phyloP scores from a whole-genome alignment of 1,140 invertebrate genomes.

The Platyscapa corneri region DNA sequence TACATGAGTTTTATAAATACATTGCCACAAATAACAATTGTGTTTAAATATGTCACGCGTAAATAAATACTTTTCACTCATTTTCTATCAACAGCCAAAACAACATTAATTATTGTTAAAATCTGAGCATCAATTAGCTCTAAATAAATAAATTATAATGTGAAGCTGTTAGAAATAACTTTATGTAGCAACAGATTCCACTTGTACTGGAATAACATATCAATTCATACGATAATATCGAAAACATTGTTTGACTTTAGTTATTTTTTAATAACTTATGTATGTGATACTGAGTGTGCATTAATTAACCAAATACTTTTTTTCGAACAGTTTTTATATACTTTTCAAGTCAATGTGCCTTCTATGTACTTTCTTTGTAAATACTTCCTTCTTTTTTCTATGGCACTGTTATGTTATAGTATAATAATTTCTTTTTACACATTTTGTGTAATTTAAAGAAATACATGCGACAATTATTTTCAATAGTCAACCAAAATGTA shows the following conservation, averaged over 20 bases:
- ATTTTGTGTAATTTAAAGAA: constrained; percentile 16
- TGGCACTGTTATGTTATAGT: constrained; percentile 43
- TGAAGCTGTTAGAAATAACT: constrained; percentile 48
- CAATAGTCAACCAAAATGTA: constrained; percentile 9
- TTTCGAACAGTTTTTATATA: constrained; percentile 33
- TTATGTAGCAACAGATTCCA: constrained; percentile 49
- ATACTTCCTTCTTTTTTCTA: constrained; percentile 45
- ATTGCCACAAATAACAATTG: constrained; percentile 50
- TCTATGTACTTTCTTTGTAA: constrained; percentile 39
- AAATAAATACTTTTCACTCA: constrained; percentile 51
- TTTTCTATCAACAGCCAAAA: constrained; percentile 51
- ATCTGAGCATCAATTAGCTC: constrained; percentile 30
- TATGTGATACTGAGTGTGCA: constrained; percentile 20
- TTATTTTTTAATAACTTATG: constrained; percentile 32
- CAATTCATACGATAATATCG: constrained; percentile 39
- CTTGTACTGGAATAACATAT: constrained; percentile 46
- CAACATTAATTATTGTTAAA: constrained; percentile 46
- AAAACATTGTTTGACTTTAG: constrained; percentile 34
- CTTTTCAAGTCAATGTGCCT: constrained; percentile 5
- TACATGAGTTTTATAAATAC: constrained; percentile 51
- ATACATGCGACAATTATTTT: constrained; percentile 10
- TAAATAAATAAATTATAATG: constrained; percentile 47
- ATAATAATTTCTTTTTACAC: constrained; percentile 25
- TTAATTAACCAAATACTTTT: constrained; percentile 26
- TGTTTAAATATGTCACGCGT: constrained; percentile 39